Evolutionary conservation across 2,888 invertebrate genomes (phyloP).

Genomic region (Watsonalla binaria): DNA sequence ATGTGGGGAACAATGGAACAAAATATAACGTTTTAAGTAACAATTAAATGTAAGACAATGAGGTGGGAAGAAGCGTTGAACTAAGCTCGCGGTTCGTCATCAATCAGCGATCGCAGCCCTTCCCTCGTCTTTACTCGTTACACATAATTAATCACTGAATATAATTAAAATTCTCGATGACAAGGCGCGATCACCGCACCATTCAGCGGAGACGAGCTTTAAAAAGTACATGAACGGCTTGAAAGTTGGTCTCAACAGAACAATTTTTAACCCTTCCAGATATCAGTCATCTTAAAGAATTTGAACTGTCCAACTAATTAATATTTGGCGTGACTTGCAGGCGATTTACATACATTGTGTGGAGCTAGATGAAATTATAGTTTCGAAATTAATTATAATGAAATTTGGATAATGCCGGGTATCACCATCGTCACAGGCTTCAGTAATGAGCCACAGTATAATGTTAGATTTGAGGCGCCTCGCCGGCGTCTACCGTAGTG

Average conservation of each 20-base stretch:
- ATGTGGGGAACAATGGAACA: constrained; percentile 60
- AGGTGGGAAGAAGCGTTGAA: constrained; percentile 43
- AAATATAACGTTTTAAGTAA: constrained; percentile 67
- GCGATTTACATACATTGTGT: constrained; percentile 11
- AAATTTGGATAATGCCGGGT: constrained; percentile 5
- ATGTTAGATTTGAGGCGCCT: constrained; percentile 67
- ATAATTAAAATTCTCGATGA: constrained; percentile 76
- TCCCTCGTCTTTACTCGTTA: constrained; percentile 56
- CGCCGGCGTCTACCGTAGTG: constrained; percentile 54
- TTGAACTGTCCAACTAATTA: constrained; percentile 23
- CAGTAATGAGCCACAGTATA: constrained; percentile 56
- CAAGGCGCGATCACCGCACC: constrained; percentile 61
- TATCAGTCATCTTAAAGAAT: constrained; percentile 9
- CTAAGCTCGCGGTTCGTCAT: constrained; percentile 57
- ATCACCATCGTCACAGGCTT: constrained; percentile 29
- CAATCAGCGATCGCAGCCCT: constrained; percentile 64
- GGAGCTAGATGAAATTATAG: constrained; percentile 1
- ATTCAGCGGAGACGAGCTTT: constrained; percentile 31
- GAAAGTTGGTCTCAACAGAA: constrained; percentile 26
- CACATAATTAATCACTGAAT: constrained; percentile 74
- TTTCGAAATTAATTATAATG: constrained; percentile 2
- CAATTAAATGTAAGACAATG: constrained; percentile 71
- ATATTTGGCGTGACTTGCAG: constrained; percentile 29
- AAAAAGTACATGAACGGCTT: constrained; percentile 39
- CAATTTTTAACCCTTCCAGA: constrained; percentile 38